These are phyloP conservation scores for Tachycineta bicolor DNA, from an alignment of 2,113 vertebrate species.

Conservation along the genomic window DNA sequence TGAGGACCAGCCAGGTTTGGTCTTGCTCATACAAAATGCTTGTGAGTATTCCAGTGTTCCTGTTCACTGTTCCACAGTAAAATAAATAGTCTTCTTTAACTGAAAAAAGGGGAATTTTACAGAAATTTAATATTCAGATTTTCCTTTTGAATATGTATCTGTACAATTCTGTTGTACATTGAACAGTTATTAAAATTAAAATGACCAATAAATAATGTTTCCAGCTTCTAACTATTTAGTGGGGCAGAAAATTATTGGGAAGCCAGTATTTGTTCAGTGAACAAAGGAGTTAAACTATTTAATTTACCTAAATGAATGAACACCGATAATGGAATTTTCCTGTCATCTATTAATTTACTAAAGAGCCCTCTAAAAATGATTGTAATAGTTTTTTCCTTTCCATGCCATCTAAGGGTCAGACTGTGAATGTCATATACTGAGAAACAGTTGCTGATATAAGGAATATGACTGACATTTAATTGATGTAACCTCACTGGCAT, in stretches of 20 bases:
- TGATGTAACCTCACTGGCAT: not conserved
- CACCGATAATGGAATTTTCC: not conserved
- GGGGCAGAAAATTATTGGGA: constrained; percentile 5
- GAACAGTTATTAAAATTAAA: not conserved
- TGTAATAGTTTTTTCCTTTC: not conserved
- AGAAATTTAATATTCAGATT: not conserved
- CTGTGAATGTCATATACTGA: not conserved
- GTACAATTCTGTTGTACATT: not conserved
- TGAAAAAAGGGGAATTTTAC: not conserved
- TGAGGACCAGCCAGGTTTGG: not conserved
- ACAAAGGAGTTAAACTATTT: constrained; percentile 26
- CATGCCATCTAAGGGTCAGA: constrained; percentile 39
- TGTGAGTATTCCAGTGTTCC: not conserved
- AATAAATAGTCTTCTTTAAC: not conserved
- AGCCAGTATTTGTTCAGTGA: constrained; percentile 13
- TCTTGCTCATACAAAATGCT: accelerated
- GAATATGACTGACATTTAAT: not conserved
- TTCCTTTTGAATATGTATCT: not conserved
- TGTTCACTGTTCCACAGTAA: not conserved
- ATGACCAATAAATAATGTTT: not conserved
- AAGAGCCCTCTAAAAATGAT: not conserved
- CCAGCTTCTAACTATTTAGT: not conserved
- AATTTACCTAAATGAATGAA: constrained; percentile 47
- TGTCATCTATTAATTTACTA: constrained; percentile 26
- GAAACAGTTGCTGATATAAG: not conserved